phyloP scores from a whole-genome alignment of 2,113 vertebrate species.

The Tetraodon nigroviridis region DNA sequence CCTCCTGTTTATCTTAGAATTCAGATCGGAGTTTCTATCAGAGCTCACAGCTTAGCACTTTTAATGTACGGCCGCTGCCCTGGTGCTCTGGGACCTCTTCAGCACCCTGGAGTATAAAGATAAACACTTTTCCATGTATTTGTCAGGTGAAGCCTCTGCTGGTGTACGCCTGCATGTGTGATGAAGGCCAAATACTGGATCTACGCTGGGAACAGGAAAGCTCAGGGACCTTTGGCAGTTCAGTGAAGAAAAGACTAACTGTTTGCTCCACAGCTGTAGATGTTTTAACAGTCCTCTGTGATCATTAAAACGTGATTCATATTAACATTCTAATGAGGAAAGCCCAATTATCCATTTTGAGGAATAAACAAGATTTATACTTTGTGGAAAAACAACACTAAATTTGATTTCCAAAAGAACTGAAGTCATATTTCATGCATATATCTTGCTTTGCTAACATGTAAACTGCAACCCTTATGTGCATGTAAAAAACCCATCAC shows the following conservation, averaged over 20 bases:
- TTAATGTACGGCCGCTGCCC: slow-evolving; percentile 45
- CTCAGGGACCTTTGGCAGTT: slow-evolving; percentile 34
- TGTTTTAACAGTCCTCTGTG: slow-evolving; percentile 28
- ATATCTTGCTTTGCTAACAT: slow-evolving; percentile 2
- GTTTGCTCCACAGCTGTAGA: slow-evolving; percentile 39
- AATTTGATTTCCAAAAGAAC: slow-evolving; percentile 13
- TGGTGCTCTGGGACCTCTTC: slow-evolving; percentile 38
- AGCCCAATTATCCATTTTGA: slow-evolving; percentile 24
- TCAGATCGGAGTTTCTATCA: neutral
- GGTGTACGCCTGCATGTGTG: slow-evolving; percentile 38
- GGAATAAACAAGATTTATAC: slow-evolving; percentile 16
- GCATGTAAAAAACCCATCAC: too few relatives aligned
- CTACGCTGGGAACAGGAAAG: slow-evolving; percentile 54
- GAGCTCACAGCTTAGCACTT: slow-evolving; percentile 38
- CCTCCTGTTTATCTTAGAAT: neutral
- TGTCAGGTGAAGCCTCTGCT: slow-evolving; percentile 42
- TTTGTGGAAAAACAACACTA: slow-evolving; percentile 8
- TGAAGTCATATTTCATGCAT: slow-evolving; percentile 19
- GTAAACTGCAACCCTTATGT: too few relatives aligned
- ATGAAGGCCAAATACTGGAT: slow-evolving; percentile 65
- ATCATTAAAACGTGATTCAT: slow-evolving; percentile 29
- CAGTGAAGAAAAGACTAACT: slow-evolving; percentile 22
- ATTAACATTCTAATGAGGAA: slow-evolving; percentile 21
- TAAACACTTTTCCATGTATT: slow-evolving; percentile 64
- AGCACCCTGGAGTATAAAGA: slow-evolving; percentile 51